Conservation (phyloP, 2,888 invertebrate species). For the Gasteruption jaculator region DNA sequence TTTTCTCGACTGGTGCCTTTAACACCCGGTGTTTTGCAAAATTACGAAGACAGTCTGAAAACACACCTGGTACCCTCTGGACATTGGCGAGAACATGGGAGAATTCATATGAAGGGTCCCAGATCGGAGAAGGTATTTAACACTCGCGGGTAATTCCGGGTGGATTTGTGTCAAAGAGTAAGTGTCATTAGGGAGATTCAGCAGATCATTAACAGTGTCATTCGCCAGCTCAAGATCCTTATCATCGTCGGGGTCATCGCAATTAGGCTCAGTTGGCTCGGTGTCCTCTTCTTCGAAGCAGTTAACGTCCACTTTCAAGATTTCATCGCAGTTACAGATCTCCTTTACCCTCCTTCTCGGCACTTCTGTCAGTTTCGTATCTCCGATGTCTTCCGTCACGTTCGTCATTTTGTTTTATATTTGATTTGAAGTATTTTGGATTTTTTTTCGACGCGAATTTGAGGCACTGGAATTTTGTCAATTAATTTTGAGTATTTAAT, state of each 20-base stretch:
- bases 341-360: constrained; percentile 25
- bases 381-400: neutral
- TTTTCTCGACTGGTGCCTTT: constrained; percentile 5
- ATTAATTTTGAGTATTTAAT: too few relatives aligned
- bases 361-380: neutral
- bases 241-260: constrained; percentile 34
- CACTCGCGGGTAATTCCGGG: constrained; percentile 33
- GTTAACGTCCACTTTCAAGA: constrained; percentile 31
- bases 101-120: constrained; percentile 38
- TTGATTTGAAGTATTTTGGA: too few relatives aligned
- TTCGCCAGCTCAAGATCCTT: constrained; percentile 36
- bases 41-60: neutral
- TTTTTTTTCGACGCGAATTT: too few relatives aligned
- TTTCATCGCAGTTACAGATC: constrained; percentile 30
- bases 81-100: constrained; percentile 40
- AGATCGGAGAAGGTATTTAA: constrained; percentile 38
- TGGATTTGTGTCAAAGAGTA: constrained; percentile 38
- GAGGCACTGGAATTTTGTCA: too few relatives aligned
- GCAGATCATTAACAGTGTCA: constrained; percentile 29
- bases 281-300: too few relatives aligned
- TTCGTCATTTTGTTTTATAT: neutral
- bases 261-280: too few relatives aligned
- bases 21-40: neutral
- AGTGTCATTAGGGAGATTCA: constrained; percentile 37
- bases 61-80: constrained; percentile 45